These are phyloP conservation scores for Gymnocheta viridis DNA, from an alignment of 2,888 invertebrate genomes.

Conservation along the genomic window DNA sequence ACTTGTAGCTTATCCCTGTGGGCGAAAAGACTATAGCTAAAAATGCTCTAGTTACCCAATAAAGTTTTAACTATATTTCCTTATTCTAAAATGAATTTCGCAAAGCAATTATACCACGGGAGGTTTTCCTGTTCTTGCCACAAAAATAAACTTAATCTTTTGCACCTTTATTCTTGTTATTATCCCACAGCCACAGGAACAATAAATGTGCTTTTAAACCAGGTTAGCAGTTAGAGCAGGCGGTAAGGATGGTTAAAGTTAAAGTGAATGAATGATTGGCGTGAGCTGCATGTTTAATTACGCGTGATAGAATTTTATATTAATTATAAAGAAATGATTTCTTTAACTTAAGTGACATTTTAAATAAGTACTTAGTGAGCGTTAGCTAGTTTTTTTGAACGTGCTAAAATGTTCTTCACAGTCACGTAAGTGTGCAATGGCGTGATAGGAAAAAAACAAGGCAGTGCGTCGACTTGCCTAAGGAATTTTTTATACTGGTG, in stretches of 20 bases:
- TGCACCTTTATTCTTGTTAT: slow-evolving; percentile 2
- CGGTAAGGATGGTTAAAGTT: neutral
- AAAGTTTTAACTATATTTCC: slow-evolving; percentile 29
- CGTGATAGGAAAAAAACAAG: no score
- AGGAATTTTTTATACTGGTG: no score
- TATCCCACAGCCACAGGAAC: slow-evolving; percentile 22
- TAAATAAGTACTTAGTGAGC: no score
- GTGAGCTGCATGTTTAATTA: no score
- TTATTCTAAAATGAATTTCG: slow-evolving; percentile 5
- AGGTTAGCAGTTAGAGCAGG: neutral
- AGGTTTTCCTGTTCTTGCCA: neutral
- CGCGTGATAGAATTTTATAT: no score
- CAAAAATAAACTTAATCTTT: slow-evolving; percentile 9
- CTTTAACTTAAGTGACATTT: no score
- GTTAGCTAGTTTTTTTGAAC: no score
- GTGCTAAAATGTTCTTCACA: no score
- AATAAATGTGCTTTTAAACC: slow-evolving; percentile 15
- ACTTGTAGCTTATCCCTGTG: slow-evolving; percentile 8
- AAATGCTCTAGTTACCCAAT: slow-evolving; percentile 25
- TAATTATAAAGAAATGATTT: no score
- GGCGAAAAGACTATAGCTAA: neutral
- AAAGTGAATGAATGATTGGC: neutral
- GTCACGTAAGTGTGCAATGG: no score
- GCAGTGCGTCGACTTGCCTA: no score
- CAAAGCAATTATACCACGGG: slow-evolving; percentile 1